Percentiles rank a stretch among this genome's conserved stretches.
Evolutionary conservation across 2,888 invertebrate species (phyloP).

Genomic region (Spicauda simplicius): DNA sequence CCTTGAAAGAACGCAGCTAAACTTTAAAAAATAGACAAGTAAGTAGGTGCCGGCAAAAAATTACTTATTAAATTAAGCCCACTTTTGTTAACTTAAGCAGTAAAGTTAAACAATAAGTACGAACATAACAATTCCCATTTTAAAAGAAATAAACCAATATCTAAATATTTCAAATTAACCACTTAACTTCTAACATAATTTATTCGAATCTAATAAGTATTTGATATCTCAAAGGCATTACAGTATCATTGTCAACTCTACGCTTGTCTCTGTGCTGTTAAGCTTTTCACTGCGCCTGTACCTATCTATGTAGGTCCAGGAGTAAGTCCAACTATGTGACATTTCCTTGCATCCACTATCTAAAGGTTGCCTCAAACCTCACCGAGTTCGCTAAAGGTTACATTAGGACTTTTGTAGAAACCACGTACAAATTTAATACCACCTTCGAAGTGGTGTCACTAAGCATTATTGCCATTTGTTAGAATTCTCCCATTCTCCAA

Average conservation of each 20-base stretch:
- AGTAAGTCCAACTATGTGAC: conserved; percentile 81
- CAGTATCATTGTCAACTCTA: conserved; percentile 22
- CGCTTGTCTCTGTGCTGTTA: conserved; percentile 21
- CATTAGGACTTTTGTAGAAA: conserved; percentile 49
- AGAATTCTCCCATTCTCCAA: conserved; percentile 46
- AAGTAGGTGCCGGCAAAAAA: too few relatives aligned
- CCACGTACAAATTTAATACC: conserved; percentile 75
- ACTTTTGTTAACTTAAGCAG: too few relatives aligned
- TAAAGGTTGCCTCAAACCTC: conserved; percentile 71
- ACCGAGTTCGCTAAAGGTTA: conserved; percentile 73
- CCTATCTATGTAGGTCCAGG: conserved; percentile 66
- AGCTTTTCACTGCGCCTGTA: conserved; percentile 57
- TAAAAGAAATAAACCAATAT: too few relatives aligned
- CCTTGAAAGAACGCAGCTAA: too few relatives aligned
- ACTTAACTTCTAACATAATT: background rate
- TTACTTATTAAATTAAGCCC: too few relatives aligned
- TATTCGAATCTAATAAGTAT: background rate
- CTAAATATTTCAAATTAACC: too few relatives aligned
- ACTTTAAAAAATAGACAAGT: too few relatives aligned
- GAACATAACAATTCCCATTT: too few relatives aligned
- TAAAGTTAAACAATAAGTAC: too few relatives aligned
- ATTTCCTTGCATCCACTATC: conserved; percentile 80
- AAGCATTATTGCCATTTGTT: conserved; percentile 53
- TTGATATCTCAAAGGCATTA: background rate
- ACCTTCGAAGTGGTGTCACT: conserved; percentile 55